These are phyloP conservation scores for Microctonus aethiopoides DNA, from an alignment of 2,888 invertebrate genomes.

Conservation along the genomic window DNA sequence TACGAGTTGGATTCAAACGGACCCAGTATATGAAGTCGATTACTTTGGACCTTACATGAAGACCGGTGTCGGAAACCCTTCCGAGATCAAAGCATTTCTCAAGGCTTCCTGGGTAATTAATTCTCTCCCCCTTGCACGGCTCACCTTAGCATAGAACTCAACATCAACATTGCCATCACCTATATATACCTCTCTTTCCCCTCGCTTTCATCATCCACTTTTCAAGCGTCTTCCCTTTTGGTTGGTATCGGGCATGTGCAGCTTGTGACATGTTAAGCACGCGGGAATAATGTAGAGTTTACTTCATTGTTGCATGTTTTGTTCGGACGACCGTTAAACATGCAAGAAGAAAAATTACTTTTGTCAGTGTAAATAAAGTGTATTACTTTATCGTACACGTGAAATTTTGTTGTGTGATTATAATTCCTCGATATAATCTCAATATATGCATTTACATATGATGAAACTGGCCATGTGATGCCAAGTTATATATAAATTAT, in stretches of 20 bases:
- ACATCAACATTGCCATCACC: neutral
- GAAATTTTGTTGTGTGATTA: slow-evolving; percentile 23
- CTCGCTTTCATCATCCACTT: slow-evolving; percentile 7
- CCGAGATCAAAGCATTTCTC: slow-evolving; percentile 61
- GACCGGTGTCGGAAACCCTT: slow-evolving; percentile 56
- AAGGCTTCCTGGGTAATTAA: slow-evolving; percentile 60
- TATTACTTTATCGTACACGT: slow-evolving; percentile 38
- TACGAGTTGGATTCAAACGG: slow-evolving; percentile 39
- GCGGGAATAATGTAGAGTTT: neutral
- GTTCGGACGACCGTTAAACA: slow-evolving; percentile 27
- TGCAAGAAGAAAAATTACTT: slow-evolving; percentile 43
- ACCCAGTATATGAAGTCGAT: slow-evolving; percentile 56
- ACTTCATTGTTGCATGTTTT: slow-evolving; percentile 4
- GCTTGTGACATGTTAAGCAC: neutral
- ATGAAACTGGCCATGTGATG: slow-evolving; percentile 14
- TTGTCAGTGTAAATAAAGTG: slow-evolving; percentile 19
- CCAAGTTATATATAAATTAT: slow-evolving; percentile 11
- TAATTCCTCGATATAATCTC: neutral
- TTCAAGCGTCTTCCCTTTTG: slow-evolving; percentile 22
- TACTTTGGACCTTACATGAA: slow-evolving; percentile 57
- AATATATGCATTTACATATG: neutral
- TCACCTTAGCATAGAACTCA: slow-evolving; percentile 24
- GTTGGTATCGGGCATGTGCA: slow-evolving; percentile 5
- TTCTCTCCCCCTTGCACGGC: slow-evolving; percentile 38
- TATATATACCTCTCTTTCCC: neutral